Base-by-base conservation (phyloP, 2,113 vertebrate species). In the Mesoclemmys tuberculata region DNA sequence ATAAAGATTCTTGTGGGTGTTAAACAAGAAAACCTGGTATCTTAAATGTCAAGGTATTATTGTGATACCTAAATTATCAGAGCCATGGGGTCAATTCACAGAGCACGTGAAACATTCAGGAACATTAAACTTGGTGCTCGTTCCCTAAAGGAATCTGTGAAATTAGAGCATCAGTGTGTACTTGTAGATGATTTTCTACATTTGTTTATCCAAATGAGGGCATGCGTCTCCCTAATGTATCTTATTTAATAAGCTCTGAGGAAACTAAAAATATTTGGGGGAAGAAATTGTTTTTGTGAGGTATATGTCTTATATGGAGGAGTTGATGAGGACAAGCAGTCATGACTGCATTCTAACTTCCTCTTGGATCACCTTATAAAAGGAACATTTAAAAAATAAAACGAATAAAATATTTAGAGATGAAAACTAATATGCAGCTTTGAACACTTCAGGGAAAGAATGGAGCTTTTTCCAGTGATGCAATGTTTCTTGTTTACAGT, bases 221-320 rank as follows among this genome's bases (percentile, higher is more conserved):
- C 0, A 0, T 21, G 38, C 56, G 3, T 2, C 5, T n/a, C 6
- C 6, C 16, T 18, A 9, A 6, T 5, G 6, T 46, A 52, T 87
- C n/a, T 41, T 64, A 64, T 64, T 35, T 41, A 61, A 38, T 49
- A 8, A 2, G 44, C 90, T n/a, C 3, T 0, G 3, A 0, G 1
- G 1, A 46, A 5, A 3, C 51, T 58, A 51, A 11, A 64, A 35
- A 0, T 0, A 0, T 3, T 0, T 1, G 35, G 52, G 1, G 58
- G 26, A 56, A 71, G 35, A 3, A 29, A 9, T 26, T 38, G 49
- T 1, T 3, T 13, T 52, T 2, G 0, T 24, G 3, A 1, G 22
- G 38, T 26, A 26, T n/a, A 1, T 26, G 35, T 56, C 71, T 75
- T 18, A 29, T 5, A 29, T 14, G 58, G n/a, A 81, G 46, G n/a